Evolutionary conservation across 1,140 invertebrate species (phyloP).

Genomic region (Drosophila mojavensis): DNA sequence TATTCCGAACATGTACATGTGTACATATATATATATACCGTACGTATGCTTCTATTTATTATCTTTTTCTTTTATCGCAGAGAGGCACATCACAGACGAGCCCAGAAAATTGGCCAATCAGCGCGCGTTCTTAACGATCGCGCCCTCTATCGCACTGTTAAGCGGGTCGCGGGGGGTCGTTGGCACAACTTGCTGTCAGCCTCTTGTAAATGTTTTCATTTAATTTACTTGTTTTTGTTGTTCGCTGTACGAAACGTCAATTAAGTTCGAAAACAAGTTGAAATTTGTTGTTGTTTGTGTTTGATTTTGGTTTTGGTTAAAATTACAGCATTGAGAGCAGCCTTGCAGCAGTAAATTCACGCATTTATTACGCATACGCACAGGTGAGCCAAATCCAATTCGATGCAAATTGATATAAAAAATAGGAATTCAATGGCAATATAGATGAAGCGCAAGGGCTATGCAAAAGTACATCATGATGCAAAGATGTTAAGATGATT

Average conservation of each 20-base stretch:
- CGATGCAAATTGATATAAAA: too few relatives aligned
- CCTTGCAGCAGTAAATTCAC: conserved; percentile 3
- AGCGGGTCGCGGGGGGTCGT: background rate
- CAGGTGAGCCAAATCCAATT: background rate
- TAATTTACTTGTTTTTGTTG: conserved; percentile 22
- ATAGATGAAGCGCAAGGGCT: background rate
- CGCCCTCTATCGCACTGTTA: conserved; percentile 6
- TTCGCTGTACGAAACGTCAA: conserved; percentile 21
- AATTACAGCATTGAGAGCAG: conserved; percentile 37
- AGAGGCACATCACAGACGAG: conserved; percentile 59
- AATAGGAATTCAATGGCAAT: background rate
- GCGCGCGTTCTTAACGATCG: conserved; percentile 41
- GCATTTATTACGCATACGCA: conserved; percentile 5
- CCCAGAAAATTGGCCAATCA: conserved; percentile 74
- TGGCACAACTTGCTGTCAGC: conserved; percentile 9
- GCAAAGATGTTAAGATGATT: too few relatives aligned
- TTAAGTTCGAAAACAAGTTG: conserved; percentile 37
- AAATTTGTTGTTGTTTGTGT: background rate
- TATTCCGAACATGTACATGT: background rate
- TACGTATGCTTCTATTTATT: conserved; percentile 15
- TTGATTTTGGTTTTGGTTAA: background rate
- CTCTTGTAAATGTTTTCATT: conserved; percentile 35
- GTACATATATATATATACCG: background rate
- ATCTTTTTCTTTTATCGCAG: conserved; percentile 27
- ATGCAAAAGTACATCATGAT: background rate